phyloP scores from a whole-genome alignment of 1,140 invertebrate species.

The Nasonia vitripennis region DNA sequence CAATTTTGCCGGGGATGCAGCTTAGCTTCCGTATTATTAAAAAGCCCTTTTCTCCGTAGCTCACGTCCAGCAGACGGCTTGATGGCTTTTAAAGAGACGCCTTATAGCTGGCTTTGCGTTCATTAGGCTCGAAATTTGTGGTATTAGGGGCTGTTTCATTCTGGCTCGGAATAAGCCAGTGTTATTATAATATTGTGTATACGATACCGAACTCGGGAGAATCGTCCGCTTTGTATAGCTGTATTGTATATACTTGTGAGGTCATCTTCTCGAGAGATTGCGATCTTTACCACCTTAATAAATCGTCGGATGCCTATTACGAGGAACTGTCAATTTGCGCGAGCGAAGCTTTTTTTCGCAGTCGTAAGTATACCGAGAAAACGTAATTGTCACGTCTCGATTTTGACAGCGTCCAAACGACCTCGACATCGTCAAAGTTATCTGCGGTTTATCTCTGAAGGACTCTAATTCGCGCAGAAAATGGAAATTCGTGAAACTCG shows the following conservation, averaged over 20 bases:
- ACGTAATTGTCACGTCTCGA: no score
- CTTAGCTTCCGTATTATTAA: no score
- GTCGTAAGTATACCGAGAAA: neutral
- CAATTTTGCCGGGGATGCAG: conserved; percentile 5
- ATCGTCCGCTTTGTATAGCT: neutral
- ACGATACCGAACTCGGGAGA: no score
- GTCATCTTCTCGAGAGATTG: neutral
- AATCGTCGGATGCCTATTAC: no score
- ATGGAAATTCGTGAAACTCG: neutral
- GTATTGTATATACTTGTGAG: neutral
- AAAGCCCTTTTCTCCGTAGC: no score
- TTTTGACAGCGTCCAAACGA: no score
- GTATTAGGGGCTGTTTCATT: neutral
- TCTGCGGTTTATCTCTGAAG: no score
- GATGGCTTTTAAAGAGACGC: neutral
- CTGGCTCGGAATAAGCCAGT: neutral
- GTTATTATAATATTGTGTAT: neutral
- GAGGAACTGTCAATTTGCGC: neutral
- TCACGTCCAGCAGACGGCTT: neutral
- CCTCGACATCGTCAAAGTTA: no score
- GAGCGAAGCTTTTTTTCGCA: neutral
- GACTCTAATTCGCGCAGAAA: no score
- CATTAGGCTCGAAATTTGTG: neutral
- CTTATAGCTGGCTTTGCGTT: neutral
- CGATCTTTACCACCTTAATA: no score